Conservation (phyloP, 2,888 invertebrate species). For the Tromatobia lineatoria region DNA sequence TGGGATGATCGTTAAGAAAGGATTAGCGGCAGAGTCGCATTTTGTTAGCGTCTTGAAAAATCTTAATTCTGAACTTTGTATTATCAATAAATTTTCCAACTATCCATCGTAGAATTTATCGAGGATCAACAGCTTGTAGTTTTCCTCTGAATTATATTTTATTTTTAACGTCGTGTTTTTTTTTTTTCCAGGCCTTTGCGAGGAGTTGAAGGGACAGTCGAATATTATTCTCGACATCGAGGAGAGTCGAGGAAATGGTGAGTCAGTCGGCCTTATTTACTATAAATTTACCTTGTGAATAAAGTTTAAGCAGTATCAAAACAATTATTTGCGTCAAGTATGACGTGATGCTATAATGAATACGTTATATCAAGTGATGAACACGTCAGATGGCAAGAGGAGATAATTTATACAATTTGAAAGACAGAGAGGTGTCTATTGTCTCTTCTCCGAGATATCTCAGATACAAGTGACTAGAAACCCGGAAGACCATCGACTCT, state of each 20-base stretch:
- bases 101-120: background rate
- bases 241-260: conserved; percentile 94
- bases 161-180: conserved; percentile 62
- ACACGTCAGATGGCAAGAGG: conserved; percentile 45
- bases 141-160: background rate
- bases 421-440: conserved; percentile 43
- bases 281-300: conserved; percentile 10
- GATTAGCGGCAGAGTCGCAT: no score
- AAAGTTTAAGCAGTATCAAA: conserved; percentile 5
- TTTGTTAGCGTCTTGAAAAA: no score
- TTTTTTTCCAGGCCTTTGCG: conserved; percentile 89
- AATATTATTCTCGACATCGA: conserved; percentile 96
- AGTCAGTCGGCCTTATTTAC: conserved; percentile 88
- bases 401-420: conserved; percentile 58
- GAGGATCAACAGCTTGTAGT: background rate
- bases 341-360: conserved; percentile 29
- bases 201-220: conserved; percentile 94
- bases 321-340: conserved; percentile 28
- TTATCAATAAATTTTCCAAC: background rate
- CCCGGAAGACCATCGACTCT: conserved; percentile 29
- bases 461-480: conserved; percentile 28
- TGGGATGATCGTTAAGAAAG: background rate
- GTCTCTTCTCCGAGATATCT: conserved; percentile 48
- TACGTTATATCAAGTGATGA: conserved; percentile 43
- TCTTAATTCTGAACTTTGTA: background rate